These are phyloP conservation scores for Hippocampus comes DNA, from an alignment of 2,113 vertebrate species.

Conservation along the genomic window DNA sequence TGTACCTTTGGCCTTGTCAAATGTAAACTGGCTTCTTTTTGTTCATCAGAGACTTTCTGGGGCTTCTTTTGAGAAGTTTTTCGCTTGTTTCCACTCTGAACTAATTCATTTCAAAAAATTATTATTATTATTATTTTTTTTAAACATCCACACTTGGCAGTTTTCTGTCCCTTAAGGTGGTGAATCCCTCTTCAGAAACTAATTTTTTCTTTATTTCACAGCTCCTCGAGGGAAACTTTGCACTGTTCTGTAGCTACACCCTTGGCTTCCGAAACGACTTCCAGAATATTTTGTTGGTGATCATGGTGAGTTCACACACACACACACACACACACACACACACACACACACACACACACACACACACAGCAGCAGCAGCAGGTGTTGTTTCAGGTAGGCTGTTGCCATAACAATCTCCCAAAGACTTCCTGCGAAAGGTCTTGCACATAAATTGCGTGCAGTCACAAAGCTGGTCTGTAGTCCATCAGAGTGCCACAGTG, in stretches of 20 bases:
- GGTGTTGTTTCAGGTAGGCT: background rate
- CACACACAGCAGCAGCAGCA: background rate
- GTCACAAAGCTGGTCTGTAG: constrained; percentile 30
- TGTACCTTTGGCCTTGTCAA: background rate
- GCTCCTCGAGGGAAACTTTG: constrained; percentile 96
- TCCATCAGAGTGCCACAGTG: constrained; percentile 15
- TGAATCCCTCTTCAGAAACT: background rate
- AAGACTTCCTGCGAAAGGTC: constrained; percentile 21
- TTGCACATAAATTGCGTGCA: constrained; percentile 36
- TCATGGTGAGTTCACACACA: constrained; percentile 82
- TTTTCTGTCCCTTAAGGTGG: background rate
- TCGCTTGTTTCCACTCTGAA: no score
- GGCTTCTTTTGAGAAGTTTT: background rate
- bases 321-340: background rate
- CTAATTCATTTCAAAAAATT: no score
- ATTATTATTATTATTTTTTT: no score
- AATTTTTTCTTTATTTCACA: constrained; percentile 48
- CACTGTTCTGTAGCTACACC: constrained; percentile 91
- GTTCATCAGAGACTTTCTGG: background rate
- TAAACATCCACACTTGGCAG: no score
- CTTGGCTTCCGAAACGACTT: constrained; percentile 89
- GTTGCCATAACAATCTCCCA: constrained; percentile 27
- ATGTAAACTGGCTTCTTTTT: background rate
- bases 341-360: background rate
- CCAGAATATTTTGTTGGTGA: constrained; percentile 92